Base-by-base conservation (phyloP, 2,113 vertebrate genomes). In the Cnemophilus loriae region DNA sequence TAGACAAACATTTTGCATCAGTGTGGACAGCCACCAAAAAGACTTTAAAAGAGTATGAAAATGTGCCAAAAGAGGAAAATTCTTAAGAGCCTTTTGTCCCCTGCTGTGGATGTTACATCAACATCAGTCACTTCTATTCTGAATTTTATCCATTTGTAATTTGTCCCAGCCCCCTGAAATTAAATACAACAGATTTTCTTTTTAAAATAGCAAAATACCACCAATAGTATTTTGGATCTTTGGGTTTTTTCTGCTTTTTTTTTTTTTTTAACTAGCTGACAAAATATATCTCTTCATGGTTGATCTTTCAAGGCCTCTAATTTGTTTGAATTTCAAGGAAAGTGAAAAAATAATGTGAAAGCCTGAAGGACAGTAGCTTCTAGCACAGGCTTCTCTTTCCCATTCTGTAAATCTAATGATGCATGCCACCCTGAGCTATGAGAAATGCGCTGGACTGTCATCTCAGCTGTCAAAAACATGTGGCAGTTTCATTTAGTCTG, bases 261-360 rank as follows among this genome's bases (percentile, higher is more conserved):
- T 78, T 37, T 67, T 8, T 65, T 87, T 77, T 53, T 67, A 74
- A 60, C 21, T 26, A 63, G 17, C 32, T 85, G 46, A 76, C 67
- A 85, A 85, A 68, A 3, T 7, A 0, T 71, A 59, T 65, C 16
- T 80, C 30, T 55, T 65, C 55, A 67, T 63, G 13, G 33, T 13
- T 94, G 81, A 39, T 80, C 32, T 91, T 83, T 94, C 82, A 95
- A 90, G 93, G 87, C 30, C 74, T 80, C 55, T 76, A 37, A 70
- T 95, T 76, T 53, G 19, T 89, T 82, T 90, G 63, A 60, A 76
- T 76, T 89, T 90, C 75, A 86, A 88, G 39, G 68, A 52, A 94
- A 93, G 17, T 32, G 27, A 63, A 76, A 94, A 93, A 77, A 26
- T 74, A 53, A 85, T 28, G 33, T 50, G 82, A 80, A 89, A 93